Conservation (phyloP, 2,113 vertebrate species). For the Strigops habroptila region DNA sequence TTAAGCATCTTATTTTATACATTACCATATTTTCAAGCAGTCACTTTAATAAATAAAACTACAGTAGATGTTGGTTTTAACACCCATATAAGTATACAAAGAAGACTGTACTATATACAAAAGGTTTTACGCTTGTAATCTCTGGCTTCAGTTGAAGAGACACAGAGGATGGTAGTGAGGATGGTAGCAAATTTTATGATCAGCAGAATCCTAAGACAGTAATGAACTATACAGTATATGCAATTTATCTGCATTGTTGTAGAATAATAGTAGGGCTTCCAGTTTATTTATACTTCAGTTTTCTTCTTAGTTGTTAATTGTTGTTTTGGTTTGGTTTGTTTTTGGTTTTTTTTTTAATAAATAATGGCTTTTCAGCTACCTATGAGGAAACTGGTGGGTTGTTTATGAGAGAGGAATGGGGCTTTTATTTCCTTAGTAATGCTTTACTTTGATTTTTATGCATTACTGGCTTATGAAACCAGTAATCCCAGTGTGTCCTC, state of each 20-base stretch:
- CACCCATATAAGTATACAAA: neutral
- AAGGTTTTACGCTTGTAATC: neutral
- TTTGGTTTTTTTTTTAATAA: neutral
- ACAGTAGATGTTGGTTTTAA: neutral
- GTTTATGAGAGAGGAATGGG: neutral
- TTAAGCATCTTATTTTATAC: neutral
- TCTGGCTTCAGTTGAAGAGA: neutral
- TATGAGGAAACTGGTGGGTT: neutral
- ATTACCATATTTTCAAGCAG: neutral
- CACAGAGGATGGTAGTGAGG: neutral
- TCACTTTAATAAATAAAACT: neutral
- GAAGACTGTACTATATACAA: neutral
- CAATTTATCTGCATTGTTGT: neutral
- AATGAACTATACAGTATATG: neutral
- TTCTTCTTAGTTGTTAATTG: neutral
- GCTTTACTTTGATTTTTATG: neutral
- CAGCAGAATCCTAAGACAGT: neutral
- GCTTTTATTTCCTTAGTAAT: neutral
- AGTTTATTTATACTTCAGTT: neutral
- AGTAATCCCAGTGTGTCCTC: neutral
- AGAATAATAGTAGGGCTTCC: neutral
- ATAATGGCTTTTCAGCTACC: neutral
- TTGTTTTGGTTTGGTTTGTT: neutral
- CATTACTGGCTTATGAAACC: neutral
- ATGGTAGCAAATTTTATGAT: neutral